A percentile compares a stretch with the other conserved stretches of the same genome.
These are phyloP conservation scores for Megalops cyprinoides DNA, from an alignment of 2,797 vertebrate genomes.

Conservation along the genomic window DNA sequence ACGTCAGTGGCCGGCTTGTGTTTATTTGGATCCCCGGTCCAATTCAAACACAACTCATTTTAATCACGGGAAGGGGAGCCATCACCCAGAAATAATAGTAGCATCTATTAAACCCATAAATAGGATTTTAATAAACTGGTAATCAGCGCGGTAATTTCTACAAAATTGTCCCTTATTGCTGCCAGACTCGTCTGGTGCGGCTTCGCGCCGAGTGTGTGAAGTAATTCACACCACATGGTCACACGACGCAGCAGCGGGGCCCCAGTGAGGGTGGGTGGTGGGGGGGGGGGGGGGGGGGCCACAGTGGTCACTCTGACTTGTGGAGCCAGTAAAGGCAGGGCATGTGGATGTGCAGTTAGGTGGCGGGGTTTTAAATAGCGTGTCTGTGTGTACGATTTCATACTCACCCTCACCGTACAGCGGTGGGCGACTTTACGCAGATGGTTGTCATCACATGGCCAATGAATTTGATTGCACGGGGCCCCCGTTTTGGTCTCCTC, in stretches of 20 bases:
- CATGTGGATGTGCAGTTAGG: not conserved
- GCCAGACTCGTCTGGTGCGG: conserved; percentile 71
- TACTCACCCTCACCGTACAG: conserved; percentile 73
- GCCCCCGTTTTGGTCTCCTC: conserved; percentile 40
- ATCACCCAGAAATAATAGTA: conserved; percentile 69
- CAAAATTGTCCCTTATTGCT: conserved; percentile 80
- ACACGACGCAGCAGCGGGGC: conserved; percentile 57
- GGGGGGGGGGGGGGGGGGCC: conserved; percentile 52
- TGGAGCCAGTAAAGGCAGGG: conserved; percentile 65
- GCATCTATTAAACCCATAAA: conserved; percentile 78
- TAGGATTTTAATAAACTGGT: conserved; percentile 78
- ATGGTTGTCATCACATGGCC: conserved; percentile 76
- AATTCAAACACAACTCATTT: not conserved
- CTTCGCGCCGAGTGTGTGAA: conserved; percentile 59
- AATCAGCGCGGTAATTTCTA: conserved; percentile 79
- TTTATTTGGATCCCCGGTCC: conserved; percentile 12
- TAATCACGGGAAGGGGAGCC: conserved; percentile 64
- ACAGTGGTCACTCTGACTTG: conserved; percentile 47
- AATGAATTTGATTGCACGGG: conserved; percentile 54
- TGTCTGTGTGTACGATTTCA: conserved; percentile 61
- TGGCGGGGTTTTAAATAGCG: conserved; percentile 20
- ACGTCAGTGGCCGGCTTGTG: conserved; percentile 35
- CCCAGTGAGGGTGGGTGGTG: too few species aligned
- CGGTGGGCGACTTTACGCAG: conserved; percentile 75
- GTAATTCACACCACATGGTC: conserved; percentile 81